Evolutionary conservation across 2,888 invertebrate species (phyloP).

Genomic region (Xanthorhoe designata): DNA sequence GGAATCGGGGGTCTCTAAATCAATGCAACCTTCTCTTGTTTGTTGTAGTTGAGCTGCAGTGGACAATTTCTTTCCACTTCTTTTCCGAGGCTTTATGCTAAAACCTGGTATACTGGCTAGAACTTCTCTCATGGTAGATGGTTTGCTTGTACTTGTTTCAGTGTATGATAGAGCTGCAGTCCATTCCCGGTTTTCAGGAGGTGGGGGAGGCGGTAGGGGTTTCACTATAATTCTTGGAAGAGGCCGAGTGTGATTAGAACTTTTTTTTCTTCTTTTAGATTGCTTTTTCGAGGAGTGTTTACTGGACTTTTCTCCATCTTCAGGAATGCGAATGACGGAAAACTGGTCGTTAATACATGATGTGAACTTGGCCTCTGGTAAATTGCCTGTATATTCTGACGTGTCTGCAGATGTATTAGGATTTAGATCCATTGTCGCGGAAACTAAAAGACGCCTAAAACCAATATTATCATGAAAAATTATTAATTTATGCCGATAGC

Average conservation of each 20-base stretch:
- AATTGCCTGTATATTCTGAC: conserved; percentile 75
- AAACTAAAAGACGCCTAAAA: conserved; percentile 49
- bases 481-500: conserved; percentile 72
- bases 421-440: conserved; percentile 74
- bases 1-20: conserved; percentile 97
- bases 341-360: conserved; percentile 71
- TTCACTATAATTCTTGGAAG: conserved; percentile 93
- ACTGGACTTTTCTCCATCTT: conserved; percentile 86
- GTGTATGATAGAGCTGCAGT: conserved; percentile 75
- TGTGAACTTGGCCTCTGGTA: conserved; percentile 72
- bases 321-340: conserved; percentile 78
- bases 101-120: conserved; percentile 96
- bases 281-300: conserved; percentile 91
- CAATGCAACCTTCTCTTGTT: conserved; percentile 96
- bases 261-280: conserved; percentile 91
- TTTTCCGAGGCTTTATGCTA: conserved; percentile 91
- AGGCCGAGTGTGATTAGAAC: conserved; percentile 88
- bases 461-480: conserved; percentile 60
- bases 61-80: conserved; percentile 93
- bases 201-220: conserved; percentile 89
- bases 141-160: conserved; percentile 69
- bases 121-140: conserved; percentile 95
- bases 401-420: conserved; percentile 62
- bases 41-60: conserved; percentile 97
- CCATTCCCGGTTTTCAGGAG: conserved; percentile 80